A percentile compares a stretch with the other conserved stretches of the same genome.
Evolutionary conservation across 2,888 invertebrate species (phyloP).

Genomic region (Perizoma flavofasciatum): DNA sequence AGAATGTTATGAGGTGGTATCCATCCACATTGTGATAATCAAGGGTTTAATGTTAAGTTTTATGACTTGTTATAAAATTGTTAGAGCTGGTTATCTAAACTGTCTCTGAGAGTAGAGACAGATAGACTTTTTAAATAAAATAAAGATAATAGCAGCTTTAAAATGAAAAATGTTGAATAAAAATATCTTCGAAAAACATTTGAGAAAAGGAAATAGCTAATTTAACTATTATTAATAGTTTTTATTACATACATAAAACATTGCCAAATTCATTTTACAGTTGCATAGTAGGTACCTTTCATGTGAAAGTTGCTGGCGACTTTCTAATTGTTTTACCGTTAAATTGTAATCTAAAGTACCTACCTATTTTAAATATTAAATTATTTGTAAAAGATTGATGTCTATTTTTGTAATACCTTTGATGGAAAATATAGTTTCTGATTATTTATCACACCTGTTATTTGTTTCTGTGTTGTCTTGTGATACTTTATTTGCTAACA

Average conservation of each 20-base stretch:
- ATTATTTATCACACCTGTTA: conserved; percentile 35
- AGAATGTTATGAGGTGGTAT: conserved; percentile 15
- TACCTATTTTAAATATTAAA: too few species aligned
- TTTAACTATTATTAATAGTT: too few species aligned
- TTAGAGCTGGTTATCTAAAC: conserved; percentile 16
- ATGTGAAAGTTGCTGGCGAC: conserved; percentile 17
- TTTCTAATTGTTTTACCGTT: not conserved
- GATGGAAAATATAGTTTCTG: conserved; percentile 48
- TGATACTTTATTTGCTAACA: conserved; percentile 11
- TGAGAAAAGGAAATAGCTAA: too few species aligned
- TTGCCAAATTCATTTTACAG: conserved; percentile 16
- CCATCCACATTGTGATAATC: conserved; percentile 31
- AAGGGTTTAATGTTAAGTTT: conserved; percentile 24
- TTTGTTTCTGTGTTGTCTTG: conserved; percentile 18
- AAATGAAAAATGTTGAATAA: too few species aligned
- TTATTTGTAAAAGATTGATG: conserved; percentile 40
- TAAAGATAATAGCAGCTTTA: too few species aligned
- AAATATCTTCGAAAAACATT: too few species aligned
- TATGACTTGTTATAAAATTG: conserved; percentile 22
- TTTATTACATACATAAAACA: not conserved
- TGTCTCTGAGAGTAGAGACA: not conserved
- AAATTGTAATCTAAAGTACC: too few species aligned
- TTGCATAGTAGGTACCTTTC: not conserved
- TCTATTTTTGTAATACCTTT: conserved; percentile 59
- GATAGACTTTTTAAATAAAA: not conserved